Conservation (phyloP, 92 coral and sea anemone genomes). For the Porites lobata region DNA sequence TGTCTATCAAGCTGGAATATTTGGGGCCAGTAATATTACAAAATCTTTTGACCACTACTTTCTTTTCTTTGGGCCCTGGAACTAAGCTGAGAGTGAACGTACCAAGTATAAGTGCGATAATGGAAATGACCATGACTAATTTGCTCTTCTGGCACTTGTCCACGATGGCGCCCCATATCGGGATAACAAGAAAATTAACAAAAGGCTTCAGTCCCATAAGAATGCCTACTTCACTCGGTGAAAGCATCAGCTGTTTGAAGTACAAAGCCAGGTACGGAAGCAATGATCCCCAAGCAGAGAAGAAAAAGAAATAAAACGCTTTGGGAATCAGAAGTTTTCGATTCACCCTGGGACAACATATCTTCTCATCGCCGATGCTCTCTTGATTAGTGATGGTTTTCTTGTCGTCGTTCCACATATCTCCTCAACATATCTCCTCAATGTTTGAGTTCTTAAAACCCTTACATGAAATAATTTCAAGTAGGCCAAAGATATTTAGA, state of each 20-base stretch:
- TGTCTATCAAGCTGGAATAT: conserved; percentile 72
- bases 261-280: conserved; percentile 97
- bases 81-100: conserved; percentile 92
- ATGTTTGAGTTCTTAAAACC: not conserved
- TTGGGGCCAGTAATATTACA: conserved; percentile 83
- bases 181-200: conserved; percentile 97
- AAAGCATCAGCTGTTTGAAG: conserved; percentile 96
- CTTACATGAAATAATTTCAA: not conserved
- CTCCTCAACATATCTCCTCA: conserved; percentile 2
- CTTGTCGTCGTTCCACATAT: conserved; percentile 73
- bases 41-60: conserved; percentile 80
- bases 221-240: conserved; percentile 98
- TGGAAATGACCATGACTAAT: conserved; percentile 86
- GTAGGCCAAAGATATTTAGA: not conserved
- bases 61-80: conserved; percentile 91
- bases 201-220: conserved; percentile 98
- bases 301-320: conserved; percentile 94
- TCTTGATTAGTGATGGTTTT: conserved; percentile 66
- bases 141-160: conserved; percentile 98
- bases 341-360: conserved; percentile 95
- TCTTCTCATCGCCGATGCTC: conserved; percentile 49
- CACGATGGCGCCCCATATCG: conserved; percentile 99
- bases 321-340: conserved; percentile 93
- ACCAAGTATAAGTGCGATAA: conserved; percentile 90
- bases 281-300: conserved; percentile 98